Evolutionary conservation across 2,113 vertebrate genomes (phyloP), one percentile per base, ranked within the genome.

Genomic region (Oxyura jamaicensis): DNA sequence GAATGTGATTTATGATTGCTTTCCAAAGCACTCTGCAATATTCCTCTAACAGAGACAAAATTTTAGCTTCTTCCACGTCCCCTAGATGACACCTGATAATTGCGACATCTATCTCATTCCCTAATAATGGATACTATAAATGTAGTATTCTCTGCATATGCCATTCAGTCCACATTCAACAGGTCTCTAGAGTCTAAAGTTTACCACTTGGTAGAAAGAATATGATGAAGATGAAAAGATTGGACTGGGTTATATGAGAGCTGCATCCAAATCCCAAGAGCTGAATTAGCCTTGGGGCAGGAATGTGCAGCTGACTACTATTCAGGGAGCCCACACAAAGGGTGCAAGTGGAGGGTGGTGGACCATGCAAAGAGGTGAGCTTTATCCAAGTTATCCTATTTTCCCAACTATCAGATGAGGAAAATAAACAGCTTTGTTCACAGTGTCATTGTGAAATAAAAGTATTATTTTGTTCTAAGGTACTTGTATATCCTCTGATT

Each of bases 1-100:
- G 20, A 79, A 56, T 56, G 23, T 71, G 78, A 80, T 89, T 63
- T 77, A 46, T 42, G 48, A 50, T 63, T 84, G 10, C 44, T 86
- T 12, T 63, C 20, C 59, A 80, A 60, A 86, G 50, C 39, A 12
- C 62, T 92, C 60, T 94, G 56, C 65, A 67, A 69, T 26, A 21
- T 53, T 81, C 81, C 94, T 90, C 78, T 53, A 96, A 90, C 71
- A 44, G 65, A 93, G 53, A 31, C 73, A 87, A 95, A 87, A 52
- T 79, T 93, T 67, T 79, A 60, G 55, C 26, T 97, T 90, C 74
- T 96, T 53, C 44, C 22, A 13, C 78, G 83, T 91, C 60, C 67
- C 44, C 39, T 60, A 44, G 26, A 75, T 91, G 65, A 94, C 80
- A 69, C 78, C 52, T 78, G 6, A 23, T 79, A 91, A 83, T 83